Conservation (phyloP, 2,113 vertebrate genomes). For the Varanus komodoensis region DNA sequence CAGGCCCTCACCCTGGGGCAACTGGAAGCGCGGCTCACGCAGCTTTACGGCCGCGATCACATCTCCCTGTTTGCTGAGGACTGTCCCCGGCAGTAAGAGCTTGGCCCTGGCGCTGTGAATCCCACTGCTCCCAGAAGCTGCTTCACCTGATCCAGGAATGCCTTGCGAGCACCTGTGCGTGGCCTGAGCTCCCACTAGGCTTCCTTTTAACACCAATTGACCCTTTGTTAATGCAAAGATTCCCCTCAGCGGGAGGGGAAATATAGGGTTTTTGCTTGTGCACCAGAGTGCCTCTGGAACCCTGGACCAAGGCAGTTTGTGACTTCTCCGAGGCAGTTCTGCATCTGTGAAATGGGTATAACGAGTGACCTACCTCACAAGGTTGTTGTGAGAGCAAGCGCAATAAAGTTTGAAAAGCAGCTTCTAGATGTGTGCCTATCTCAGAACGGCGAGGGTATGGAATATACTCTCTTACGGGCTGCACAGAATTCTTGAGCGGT, state of each 20-base stretch:
- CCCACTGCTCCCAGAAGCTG: not conserved
- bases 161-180: not conserved
- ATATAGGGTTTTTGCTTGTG: not conserved
- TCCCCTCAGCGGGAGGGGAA: not conserved
- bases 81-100: conserved; percentile 57
- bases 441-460: not conserved
- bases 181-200: too few species aligned
- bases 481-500: not conserved
- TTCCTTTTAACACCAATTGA: too few species aligned
- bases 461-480: too few species aligned
- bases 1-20: conserved; percentile 28
- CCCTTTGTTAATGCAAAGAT: not conserved
- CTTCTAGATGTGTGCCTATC: not conserved
- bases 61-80: conserved; percentile 56
- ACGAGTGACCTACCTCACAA: not conserved
- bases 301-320: not conserved
- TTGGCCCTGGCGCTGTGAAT: not conserved
- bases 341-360: not conserved
- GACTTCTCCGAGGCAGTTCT: not conserved
- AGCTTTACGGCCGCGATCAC: conserved; percentile 18
- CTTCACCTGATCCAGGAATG: not conserved
- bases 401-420: not conserved
- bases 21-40: conserved; percentile 1
- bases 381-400: not conserved
- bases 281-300: not conserved